A percentile compares a stretch with the other conserved stretches of the same genome.
Conservation (phyloP, 2,797 vertebrate genomes). For the Mus spretus region DNA sequence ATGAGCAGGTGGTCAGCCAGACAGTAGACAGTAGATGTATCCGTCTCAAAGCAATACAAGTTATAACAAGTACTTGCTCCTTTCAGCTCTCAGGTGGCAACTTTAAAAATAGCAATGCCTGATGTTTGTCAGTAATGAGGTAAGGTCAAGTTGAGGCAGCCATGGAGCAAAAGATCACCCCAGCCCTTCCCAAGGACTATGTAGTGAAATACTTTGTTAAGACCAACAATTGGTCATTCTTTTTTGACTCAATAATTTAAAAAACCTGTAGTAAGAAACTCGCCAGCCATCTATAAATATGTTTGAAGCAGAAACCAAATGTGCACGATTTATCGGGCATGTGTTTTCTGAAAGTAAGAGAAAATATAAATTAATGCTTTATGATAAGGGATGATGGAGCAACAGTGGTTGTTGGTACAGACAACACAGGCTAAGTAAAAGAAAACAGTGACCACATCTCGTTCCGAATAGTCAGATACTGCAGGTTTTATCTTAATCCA, state of each 20-base stretch:
- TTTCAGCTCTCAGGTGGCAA: background rate
- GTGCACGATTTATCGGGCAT: background rate
- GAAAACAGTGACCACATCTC: background rate
- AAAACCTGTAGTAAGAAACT: conserved; percentile 34
- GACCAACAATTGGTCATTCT: background rate
- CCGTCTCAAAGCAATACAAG: conserved; percentile 9
- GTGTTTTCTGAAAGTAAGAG: background rate
- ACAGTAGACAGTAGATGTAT: background rate
- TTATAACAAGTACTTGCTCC: background rate
- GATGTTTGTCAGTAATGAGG: background rate
- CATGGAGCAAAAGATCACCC: background rate
- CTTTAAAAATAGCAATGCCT: conserved; percentile 3
- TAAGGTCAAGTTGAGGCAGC: background rate
- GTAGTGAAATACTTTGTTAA: background rate
- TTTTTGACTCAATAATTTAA: background rate
- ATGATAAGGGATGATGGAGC: background rate
- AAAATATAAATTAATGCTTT: background rate
- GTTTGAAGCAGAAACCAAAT: conserved; percentile 42
- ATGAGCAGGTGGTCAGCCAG: background rate
- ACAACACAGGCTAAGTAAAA: background rate
- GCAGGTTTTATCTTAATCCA: background rate
- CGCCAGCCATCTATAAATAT: background rate
- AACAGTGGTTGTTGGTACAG: background rate
- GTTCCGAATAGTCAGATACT: background rate
- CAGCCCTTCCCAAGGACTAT: background rate